A percentile compares a stretch with the other conserved stretches of the same genome.
Evolutionary conservation across 2,888 invertebrate species (phyloP).

Genomic region (Drosophila setosimentum): DNA sequence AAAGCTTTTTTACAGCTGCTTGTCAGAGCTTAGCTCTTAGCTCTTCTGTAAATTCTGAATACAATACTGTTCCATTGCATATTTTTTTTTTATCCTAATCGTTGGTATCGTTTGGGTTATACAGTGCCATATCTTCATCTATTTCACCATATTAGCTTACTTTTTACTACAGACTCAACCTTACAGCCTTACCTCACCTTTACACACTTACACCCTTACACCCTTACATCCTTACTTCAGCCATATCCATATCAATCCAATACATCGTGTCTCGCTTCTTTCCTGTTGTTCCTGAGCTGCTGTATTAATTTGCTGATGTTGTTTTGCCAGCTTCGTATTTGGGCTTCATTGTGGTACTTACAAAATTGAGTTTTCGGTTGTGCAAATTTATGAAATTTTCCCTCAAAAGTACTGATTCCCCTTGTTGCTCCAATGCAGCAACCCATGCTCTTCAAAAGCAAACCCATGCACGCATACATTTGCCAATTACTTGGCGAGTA

Average conservation of each 20-base stretch:
- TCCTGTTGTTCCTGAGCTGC: no score
- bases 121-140: background rate
- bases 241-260: background rate
- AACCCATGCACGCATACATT: background rate
- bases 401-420: background rate
- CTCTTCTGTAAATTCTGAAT: background rate
- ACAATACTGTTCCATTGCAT: background rate
- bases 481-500: background rate
- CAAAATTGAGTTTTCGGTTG: conserved; percentile 1
- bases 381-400: conserved; percentile 24
- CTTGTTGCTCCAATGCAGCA: background rate
- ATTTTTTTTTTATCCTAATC: background rate
- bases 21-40: background rate
- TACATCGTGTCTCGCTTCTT: background rate
- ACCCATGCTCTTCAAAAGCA: background rate
- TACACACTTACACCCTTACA: no score
- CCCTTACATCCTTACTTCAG: background rate
- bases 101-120: background rate
- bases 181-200: no score
- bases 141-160: background rate
- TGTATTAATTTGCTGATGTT: background rate
- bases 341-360: background rate
- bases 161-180: background rate
- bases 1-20: background rate
- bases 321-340: background rate